Percentiles rank a stretch among this genome's conserved stretches.
These are phyloP conservation scores for Drepanosiphum platanoidis DNA, from an alignment of 2,888 invertebrate species.

Conservation along the genomic window DNA sequence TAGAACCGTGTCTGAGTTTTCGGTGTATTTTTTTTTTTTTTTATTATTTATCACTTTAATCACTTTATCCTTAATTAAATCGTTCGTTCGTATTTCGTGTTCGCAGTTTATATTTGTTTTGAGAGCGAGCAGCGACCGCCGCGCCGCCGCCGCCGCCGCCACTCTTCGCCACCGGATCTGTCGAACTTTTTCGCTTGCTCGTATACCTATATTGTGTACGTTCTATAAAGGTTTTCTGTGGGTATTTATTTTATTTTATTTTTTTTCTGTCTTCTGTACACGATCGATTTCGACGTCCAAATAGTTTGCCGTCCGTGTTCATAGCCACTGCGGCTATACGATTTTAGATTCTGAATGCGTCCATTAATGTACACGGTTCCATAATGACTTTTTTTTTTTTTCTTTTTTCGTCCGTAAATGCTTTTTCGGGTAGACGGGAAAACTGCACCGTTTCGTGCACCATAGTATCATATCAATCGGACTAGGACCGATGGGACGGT, in stretches of 20 bases:
- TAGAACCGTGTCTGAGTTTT: constrained; percentile 7
- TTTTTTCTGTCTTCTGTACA: neutral
- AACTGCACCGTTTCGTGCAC: too few species aligned
- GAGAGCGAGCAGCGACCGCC: neutral
- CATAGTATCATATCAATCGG: too few species aligned
- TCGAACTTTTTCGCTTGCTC: neutral
- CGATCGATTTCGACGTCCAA: neutral
- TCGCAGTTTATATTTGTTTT: neutral
- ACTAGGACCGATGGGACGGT: too few species aligned
- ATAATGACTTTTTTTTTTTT: too few species aligned
- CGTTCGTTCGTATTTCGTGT: neutral
- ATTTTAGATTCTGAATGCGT: too few species aligned
- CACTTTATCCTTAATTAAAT: neutral
- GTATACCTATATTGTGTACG: neutral
- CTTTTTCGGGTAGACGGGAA: too few species aligned
- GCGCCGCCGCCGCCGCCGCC: too few species aligned
- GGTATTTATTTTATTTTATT: neutral
- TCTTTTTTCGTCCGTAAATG: too few species aligned
- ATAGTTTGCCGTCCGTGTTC: neutral
- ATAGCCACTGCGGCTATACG: too few species aligned
- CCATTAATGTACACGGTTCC: too few species aligned
- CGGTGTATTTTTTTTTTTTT: neutral
- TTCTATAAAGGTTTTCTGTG: neutral
- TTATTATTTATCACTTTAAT: neutral
- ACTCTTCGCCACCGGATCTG: too few species aligned